A percentile compares a stretch with the other conserved stretches of the same genome.
Conservation (phyloP, 2,797 vertebrate species). For the Oreonectes daqikongensis region DNA sequence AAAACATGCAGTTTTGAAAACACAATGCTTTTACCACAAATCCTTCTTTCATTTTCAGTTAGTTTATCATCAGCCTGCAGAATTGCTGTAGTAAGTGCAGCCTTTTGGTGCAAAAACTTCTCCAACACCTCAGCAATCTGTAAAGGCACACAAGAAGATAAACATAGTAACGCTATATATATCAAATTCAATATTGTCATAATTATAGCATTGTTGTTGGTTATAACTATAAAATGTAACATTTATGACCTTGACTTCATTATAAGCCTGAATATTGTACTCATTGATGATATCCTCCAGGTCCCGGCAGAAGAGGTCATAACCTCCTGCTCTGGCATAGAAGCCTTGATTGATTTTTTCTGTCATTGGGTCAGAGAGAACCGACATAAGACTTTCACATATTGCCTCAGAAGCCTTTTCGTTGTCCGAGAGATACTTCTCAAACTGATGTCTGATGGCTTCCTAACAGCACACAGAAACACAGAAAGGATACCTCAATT, state of each 20-base stretch:
- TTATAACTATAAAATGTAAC: not conserved
- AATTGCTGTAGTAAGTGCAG: slow-evolving; percentile 46
- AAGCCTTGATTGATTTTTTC: not conserved
- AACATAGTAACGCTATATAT: no score
- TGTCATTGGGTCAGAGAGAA: not conserved
- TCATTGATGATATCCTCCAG: not conserved
- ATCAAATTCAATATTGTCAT: no score
- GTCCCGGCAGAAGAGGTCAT: slow-evolving; percentile 48
- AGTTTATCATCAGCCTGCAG: slow-evolving; percentile 55
- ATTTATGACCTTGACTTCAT: not conserved
- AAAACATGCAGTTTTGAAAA: no score
- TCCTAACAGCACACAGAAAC: not conserved
- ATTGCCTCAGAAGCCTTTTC: not conserved
- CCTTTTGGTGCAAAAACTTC: slow-evolving; percentile 34
- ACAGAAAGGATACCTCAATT: not conserved
- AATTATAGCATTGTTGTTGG: not conserved
- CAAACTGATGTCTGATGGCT: not conserved
- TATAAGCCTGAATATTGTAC: not conserved
- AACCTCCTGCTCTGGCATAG: slow-evolving; percentile 52
- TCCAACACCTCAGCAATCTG: not conserved
- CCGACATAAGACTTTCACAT: not conserved
- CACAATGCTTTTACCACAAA: not conserved
- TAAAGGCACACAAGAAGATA: not conserved
- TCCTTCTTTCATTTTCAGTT: slow-evolving; percentile 31
- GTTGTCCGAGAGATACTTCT: not conserved